Evolutionary conservation across 2,797 vertebrate species (phyloP).

Genomic region (Peromyscus nudipes): DNA sequence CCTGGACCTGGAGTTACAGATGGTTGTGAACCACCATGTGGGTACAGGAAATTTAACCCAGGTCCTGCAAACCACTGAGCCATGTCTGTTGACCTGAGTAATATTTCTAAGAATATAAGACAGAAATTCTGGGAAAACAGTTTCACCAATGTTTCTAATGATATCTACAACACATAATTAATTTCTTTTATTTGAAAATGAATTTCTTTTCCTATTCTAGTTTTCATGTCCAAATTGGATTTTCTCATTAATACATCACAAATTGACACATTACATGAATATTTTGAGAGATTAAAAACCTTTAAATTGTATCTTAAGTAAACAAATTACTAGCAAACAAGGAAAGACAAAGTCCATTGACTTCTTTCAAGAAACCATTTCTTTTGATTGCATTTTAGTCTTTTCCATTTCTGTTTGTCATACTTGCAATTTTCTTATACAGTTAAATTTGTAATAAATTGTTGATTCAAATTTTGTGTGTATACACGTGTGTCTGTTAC

Average conservation of each 20-base stretch:
- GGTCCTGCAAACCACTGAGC: neutral
- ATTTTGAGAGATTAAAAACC: conserved; percentile 25
- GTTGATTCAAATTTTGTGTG: conserved; percentile 80
- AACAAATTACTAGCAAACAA: conserved; percentile 1
- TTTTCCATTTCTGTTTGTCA: conserved; percentile 68
- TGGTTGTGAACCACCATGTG: neutral
- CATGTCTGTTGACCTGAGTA: too few species aligned
- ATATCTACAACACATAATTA: neutral
- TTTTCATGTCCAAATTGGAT: conserved; percentile 3
- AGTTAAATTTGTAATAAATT: conserved; percentile 74
- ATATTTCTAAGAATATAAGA: neutral
- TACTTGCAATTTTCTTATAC: conserved; percentile 69
- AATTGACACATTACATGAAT: neutral
- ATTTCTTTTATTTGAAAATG: neutral
- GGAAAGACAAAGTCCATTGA: conserved; percentile 47
- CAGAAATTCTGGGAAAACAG: neutral
- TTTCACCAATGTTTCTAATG: neutral
- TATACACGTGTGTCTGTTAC: conserved; percentile 57
- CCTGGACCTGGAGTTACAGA: neutral
- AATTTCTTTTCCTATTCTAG: conserved; percentile 33
- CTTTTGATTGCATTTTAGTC: conserved; percentile 64
- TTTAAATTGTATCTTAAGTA: neutral
- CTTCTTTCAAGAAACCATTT: conserved; percentile 67
- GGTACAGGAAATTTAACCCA: neutral
- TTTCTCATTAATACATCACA: conserved; percentile 49